A percentile compares a stretch with the other conserved stretches of the same genome.
Conservation (phyloP, 2,888 invertebrate species). For the Melieria crassipennis region DNA sequence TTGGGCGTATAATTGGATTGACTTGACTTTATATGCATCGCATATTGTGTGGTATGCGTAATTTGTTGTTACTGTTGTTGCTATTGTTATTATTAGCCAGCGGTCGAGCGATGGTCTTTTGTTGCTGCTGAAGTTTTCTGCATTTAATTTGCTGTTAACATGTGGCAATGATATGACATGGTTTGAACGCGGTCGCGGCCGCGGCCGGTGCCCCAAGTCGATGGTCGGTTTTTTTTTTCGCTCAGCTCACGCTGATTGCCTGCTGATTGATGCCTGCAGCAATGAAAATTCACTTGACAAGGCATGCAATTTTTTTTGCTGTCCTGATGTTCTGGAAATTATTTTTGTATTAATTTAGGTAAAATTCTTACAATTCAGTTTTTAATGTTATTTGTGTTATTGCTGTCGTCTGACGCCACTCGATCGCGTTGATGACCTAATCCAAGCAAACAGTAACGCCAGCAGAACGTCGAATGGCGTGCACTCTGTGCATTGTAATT, state of each 20-base stretch:
- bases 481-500: background rate
- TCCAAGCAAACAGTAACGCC: background rate
- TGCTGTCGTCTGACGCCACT: background rate
- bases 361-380: no score
- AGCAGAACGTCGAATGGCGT: background rate
- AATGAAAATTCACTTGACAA: no score
- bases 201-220: background rate
- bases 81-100: background rate
- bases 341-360: no score
- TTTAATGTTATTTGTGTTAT: no score
- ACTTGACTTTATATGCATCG: slow-evolving; percentile 18
- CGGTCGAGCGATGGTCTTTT: background rate
- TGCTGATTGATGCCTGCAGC: background rate
- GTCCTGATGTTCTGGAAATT: no score
- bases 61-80: slow-evolving; percentile 2
- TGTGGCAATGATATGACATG: slow-evolving; percentile 23
- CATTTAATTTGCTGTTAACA: slow-evolving; percentile 34
- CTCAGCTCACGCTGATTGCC: background rate
- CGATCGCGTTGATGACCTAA: background rate
- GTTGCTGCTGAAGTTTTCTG: slow-evolving; percentile 14
- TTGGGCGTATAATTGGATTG: slow-evolving; percentile 2
- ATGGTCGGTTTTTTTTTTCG: background rate
- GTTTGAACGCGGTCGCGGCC: background rate
- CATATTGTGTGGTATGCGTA: background rate
- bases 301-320: no score